Evolutionary conservation across 2,113 vertebrate genomes (phyloP), one percentile per base, ranked within the genome.

Genomic region (Procavia capensis): DNA sequence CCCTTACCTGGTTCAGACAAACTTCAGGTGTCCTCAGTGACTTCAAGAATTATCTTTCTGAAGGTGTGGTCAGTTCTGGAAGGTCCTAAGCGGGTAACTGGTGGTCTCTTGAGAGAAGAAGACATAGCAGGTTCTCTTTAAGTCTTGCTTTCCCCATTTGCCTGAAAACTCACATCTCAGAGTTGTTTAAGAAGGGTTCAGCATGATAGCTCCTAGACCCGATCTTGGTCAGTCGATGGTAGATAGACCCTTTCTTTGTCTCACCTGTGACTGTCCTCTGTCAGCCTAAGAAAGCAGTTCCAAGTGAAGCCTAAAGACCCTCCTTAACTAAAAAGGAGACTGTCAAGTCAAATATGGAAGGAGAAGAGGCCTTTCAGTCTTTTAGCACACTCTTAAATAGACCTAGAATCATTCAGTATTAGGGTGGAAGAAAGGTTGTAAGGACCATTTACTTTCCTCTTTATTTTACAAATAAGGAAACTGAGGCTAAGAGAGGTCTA

Each of bases 161-260:
- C 17, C 61, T 29, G 5, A 74, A 45, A n/a, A 5, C 2, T 39
- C 66, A 17, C 2, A 0, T 27, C 14, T 68, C 75, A 19, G 34
- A 16, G 36, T n/a, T 75, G 14, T 27, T 36, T 13, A 8, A 85
- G 47, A 61, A 81, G 14, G 19, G 45, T 17, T 70, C 2, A 0
- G 34, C 4, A 11, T 22, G 34, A 36, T 4, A n/a, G 14, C 76
- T 29, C 17, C 29, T 16, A 8, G 10, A 11, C 6, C 4, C 0
- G 39, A 41, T 41, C 27, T 74, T 41, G 31, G 14, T 24, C 45
- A n/a, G 14, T 24, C 66, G 7, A 0, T 13, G 27, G 59, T 81
- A 9, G 24, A 39, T 70, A 16, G 17, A 20, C 41, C 9, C 45
- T 66, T 59, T 6, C 10, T 75, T 16, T 59, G 54, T 54, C 11